Evolutionary conservation across 2,113 vertebrate genomes (phyloP).

Genomic region (Gopherus evgoodei): DNA sequence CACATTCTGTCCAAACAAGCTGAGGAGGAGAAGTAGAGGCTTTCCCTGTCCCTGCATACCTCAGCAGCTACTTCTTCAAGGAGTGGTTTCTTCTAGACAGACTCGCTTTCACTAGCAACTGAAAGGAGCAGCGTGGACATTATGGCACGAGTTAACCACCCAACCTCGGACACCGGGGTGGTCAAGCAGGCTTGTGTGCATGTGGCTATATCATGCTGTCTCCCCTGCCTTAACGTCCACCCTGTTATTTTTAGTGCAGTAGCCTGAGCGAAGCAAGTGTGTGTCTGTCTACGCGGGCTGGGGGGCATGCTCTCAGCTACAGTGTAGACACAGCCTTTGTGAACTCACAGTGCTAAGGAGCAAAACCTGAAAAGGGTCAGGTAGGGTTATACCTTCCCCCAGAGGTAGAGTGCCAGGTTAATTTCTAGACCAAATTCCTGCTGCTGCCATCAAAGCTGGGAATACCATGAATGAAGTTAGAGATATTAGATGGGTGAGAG

Average conservation of each 20-base stretch:
- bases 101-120: too few relatives aligned
- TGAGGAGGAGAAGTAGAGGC: not conserved
- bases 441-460: not conserved
- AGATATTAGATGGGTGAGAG: not conserved
- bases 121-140: too few relatives aligned
- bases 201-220: too few relatives aligned
- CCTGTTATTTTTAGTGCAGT: not conserved
- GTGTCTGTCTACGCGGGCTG: too few relatives aligned
- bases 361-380: too few relatives aligned
- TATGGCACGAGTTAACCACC: too few relatives aligned
- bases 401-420: not conserved
- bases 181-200: too few relatives aligned
- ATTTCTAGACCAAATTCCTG: not conserved
- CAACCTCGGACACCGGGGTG: too few relatives aligned
- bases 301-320: not conserved
- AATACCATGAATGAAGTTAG: not conserved
- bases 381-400: too few relatives aligned
- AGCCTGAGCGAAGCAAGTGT: not conserved
- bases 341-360: too few relatives aligned
- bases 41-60: not conserved
- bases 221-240: not conserved
- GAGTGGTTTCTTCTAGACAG: not conserved
- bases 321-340: not conserved
- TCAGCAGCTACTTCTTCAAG: not conserved
- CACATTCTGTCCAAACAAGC: not conserved